phyloP scores from a whole-genome alignment of 2,113 vertebrate species.

The Callorhinus ursinus region DNA sequence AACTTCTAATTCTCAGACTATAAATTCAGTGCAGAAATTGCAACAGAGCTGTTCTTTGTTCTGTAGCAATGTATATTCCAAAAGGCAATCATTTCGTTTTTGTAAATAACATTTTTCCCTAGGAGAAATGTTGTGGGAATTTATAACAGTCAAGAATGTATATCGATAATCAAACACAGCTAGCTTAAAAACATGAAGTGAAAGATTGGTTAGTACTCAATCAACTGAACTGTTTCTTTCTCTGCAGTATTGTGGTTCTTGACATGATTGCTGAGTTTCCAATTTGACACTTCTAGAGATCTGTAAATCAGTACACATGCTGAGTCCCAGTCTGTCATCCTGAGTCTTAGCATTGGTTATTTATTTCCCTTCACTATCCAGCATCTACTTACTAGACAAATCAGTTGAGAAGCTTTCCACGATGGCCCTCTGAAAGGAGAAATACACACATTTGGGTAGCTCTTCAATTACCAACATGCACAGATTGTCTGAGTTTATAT shows the following conservation, averaged over 20 bases:
- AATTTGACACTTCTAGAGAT: slow-evolving; percentile 71
- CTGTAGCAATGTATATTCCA: slow-evolving; percentile 49
- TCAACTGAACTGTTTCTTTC: slow-evolving; percentile 71
- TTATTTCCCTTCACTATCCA: slow-evolving; percentile 68
- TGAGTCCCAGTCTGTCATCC: slow-evolving; percentile 64
- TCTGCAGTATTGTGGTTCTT: slow-evolving; percentile 64
- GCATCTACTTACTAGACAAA: slow-evolving; percentile 67
- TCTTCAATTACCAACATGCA: slow-evolving; percentile 71
- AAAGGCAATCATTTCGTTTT: neutral
- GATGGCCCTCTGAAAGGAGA: neutral
- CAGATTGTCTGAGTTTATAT: slow-evolving; percentile 75
- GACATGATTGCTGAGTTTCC: slow-evolving; percentile 64
- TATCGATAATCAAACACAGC: slow-evolving; percentile 63
- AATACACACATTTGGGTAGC: slow-evolving; percentile 39
- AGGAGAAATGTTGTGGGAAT: slow-evolving; percentile 20
- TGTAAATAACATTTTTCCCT: slow-evolving; percentile 60
- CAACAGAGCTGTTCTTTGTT: slow-evolving; percentile 60
- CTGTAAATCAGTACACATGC: slow-evolving; percentile 64
- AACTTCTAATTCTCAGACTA: neutral
- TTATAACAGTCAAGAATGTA: slow-evolving; percentile 56
- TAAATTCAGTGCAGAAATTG: slow-evolving; percentile 53
- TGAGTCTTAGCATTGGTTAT: slow-evolving; percentile 62
- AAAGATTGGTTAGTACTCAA: slow-evolving; percentile 63
- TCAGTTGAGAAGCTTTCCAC: slow-evolving; percentile 48
- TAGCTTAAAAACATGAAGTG: slow-evolving; percentile 69